Evolutionary conservation across 2,113 vertebrate species (phyloP).

Genomic region (Excalfactoria chinensis): DNA sequence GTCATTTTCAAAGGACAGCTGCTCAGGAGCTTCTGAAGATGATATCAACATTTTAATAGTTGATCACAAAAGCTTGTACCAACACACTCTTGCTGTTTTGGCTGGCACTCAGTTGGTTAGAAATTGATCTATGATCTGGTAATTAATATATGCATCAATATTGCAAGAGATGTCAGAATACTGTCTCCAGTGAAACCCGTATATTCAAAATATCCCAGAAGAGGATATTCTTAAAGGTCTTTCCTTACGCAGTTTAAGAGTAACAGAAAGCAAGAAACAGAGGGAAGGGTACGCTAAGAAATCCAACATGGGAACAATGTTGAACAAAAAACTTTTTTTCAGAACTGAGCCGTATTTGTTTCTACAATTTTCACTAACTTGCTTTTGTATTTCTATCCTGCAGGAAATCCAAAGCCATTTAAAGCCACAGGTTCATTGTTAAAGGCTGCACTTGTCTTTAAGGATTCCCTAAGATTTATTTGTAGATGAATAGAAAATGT

Average conservation of each 20-base stretch:
- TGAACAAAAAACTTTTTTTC: not conserved
- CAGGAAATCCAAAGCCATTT: not conserved
- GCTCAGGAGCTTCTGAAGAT: slow-evolving; percentile 43
- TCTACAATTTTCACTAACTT: not conserved
- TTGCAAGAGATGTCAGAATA: not conserved
- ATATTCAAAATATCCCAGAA: not conserved
- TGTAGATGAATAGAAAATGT: slow-evolving; percentile 40
- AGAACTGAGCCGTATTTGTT: not conserved
- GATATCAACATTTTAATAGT: slow-evolving; percentile 48
- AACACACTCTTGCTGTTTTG: not conserved
- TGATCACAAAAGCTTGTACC: slow-evolving; percentile 34
- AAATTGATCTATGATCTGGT: slow-evolving; percentile 4
- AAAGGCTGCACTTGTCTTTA: slow-evolving; percentile 31
- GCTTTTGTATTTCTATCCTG: not conserved
- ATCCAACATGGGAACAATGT: not conserved
- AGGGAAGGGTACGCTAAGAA: not conserved
- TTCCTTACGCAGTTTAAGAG: not conserved
- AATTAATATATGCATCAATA: not conserved
- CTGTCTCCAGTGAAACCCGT: not conserved
- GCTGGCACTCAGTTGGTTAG: slow-evolving; percentile 12
- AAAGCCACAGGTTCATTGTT: slow-evolving; percentile 1
- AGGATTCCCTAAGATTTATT: slow-evolving; percentile 28
- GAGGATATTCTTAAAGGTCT: not conserved
- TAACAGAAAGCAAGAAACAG: not conserved
- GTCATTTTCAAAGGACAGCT: slow-evolving; percentile 9